Conservation (phyloP, 2,113 vertebrate genomes). For the Dasypus novemcinctus region DNA sequence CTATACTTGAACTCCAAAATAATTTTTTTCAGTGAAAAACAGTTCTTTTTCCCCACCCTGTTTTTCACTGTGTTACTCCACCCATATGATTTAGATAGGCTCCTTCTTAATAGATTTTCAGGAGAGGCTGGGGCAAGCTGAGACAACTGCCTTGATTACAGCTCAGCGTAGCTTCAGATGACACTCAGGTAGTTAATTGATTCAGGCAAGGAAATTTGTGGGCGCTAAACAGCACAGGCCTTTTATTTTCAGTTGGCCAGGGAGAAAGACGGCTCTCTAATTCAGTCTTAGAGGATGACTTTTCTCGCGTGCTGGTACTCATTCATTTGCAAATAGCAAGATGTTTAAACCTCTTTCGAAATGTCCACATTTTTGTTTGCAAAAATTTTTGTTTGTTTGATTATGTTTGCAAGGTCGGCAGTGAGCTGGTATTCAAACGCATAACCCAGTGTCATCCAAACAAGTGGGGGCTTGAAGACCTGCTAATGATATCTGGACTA, state of each 20-base stretch:
- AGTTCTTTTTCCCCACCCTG: not conserved
- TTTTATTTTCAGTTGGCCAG: not conserved
- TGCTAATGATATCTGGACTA: not conserved
- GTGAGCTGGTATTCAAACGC: not conserved
- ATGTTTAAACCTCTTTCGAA: not conserved
- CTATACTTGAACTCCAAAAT: not conserved
- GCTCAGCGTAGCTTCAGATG: not conserved
- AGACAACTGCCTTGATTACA: not conserved
- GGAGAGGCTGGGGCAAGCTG: not conserved
- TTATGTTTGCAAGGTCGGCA: not conserved
- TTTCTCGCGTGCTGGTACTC: not conserved
- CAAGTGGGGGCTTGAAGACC: not conserved
- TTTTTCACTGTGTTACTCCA: not conserved
- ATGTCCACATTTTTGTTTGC: not conserved
- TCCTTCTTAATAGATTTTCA: not conserved
- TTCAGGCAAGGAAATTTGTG: not conserved
- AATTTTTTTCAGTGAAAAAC: not conserved
- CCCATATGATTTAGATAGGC: not conserved
- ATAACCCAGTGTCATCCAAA: not conserved
- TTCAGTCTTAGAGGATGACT: not conserved
- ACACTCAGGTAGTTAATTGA: not conserved
- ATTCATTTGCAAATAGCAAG: slow-evolving; percentile 25
- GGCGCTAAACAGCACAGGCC: not conserved
- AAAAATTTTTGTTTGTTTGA: too few relatives aligned
- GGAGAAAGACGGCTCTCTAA: not conserved